Conservation (phyloP, 2,113 vertebrate species). For the Myotis yumanensis region DNA sequence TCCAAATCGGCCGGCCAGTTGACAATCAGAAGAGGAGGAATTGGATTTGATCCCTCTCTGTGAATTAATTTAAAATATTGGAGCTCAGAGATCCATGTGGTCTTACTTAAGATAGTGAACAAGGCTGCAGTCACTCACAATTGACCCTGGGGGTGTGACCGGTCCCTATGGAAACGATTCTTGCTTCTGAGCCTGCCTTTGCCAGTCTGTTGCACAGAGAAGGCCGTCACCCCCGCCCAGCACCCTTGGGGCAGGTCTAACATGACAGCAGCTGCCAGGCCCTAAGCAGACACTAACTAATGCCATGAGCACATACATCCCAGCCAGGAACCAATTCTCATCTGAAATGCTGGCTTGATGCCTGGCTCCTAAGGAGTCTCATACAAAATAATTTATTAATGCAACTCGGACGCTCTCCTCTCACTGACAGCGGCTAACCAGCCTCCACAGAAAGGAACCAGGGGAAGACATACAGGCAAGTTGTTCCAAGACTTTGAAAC, state of each 20-base stretch:
- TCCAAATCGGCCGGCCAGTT: not conserved
- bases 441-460: not conserved
- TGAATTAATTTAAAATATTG: not conserved
- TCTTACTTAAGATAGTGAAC: not conserved
- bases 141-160: not conserved
- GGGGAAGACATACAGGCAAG: not conserved
- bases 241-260: not conserved
- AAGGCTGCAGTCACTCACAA: not conserved
- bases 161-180: not conserved
- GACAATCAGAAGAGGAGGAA: not conserved
- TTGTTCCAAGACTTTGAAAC: slow-evolving; percentile 10
- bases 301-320: not conserved
- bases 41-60: not conserved
- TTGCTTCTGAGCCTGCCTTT: not conserved
- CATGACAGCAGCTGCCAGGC: not conserved
- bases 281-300: not conserved
- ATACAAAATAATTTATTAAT: not conserved
- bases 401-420: not conserved
- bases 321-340: slow-evolving; percentile 8
- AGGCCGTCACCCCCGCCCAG: not conserved
- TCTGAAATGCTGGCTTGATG: not conserved
- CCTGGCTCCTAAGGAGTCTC: not conserved
- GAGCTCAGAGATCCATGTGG: not conserved
- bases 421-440: not conserved
- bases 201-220: not conserved